phyloP scores from a whole-genome alignment of 2,113 vertebrate species.

The Odontophorus gujanensis region DNA sequence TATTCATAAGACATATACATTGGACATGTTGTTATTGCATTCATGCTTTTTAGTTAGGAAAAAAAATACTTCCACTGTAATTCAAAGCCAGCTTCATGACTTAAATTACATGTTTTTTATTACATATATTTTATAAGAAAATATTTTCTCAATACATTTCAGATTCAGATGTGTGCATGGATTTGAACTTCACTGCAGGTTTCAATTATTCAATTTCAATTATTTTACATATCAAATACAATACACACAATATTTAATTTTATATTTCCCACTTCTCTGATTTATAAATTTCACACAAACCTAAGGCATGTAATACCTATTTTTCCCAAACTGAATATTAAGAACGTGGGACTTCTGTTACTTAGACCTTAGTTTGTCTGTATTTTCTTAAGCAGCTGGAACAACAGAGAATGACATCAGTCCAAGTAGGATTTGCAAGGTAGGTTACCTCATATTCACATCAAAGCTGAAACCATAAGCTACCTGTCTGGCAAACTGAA shows the following conservation, averaged over 20 bases:
- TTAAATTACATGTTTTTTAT: rapidly evolving
- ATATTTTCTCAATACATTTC: background rate
- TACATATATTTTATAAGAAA: background rate
- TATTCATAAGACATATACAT: background rate
- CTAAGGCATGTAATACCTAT: background rate
- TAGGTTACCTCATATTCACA: background rate
- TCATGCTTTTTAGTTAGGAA: background rate
- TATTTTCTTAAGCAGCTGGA: background rate
- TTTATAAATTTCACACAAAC: background rate
- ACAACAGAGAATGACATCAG: background rate
- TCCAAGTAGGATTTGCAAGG: background rate
- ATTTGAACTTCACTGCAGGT: background rate
- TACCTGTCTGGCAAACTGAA: background rate
- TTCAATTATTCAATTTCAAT: background rate
- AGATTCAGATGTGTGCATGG: background rate
- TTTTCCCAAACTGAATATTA: background rate
- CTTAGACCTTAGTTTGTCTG: background rate
- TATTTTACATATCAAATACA: background rate
- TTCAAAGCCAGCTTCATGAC: background rate
- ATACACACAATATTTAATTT: background rate
- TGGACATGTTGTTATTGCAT: background rate
- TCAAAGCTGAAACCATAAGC: background rate
- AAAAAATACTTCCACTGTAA: background rate
- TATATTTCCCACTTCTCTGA: background rate
- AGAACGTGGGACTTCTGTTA: background rate